Percentiles rank a stretch among this genome's conserved stretches.
Evolutionary conservation across 2,113 vertebrate genomes (phyloP).

Genomic region (Trogon melanurus): DNA sequence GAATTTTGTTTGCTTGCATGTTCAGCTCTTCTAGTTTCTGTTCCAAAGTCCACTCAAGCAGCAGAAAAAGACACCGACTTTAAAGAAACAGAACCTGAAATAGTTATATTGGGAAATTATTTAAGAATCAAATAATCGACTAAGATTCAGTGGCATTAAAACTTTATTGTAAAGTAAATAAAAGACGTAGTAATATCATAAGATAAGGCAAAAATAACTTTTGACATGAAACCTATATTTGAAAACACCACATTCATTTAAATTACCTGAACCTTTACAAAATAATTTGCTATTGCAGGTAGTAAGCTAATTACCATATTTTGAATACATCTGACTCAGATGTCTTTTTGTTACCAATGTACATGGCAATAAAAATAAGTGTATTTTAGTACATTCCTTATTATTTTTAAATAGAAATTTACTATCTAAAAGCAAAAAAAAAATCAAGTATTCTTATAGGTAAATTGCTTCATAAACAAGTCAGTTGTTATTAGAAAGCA

Average conservation of each 20-base stretch:
- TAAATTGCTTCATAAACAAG: background rate
- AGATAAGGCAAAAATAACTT: background rate
- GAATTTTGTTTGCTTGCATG: background rate
- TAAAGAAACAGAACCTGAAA: background rate
- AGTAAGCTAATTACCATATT: background rate
- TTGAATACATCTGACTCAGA: background rate
- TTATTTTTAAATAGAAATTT: background rate
- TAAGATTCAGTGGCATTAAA: background rate
- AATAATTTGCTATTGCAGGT: background rate
- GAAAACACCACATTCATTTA: background rate
- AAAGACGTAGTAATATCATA: background rate
- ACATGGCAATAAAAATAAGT: background rate
- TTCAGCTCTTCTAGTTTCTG: background rate
- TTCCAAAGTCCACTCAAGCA: slow-evolving; percentile 33
- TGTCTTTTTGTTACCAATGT: background rate
- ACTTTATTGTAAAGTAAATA: background rate
- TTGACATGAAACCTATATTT: background rate
- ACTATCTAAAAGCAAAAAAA: background rate
- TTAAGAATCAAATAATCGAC: background rate
- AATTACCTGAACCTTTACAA: background rate
- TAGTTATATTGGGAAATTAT: background rate
- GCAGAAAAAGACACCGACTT: background rate
- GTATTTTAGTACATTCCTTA: background rate
- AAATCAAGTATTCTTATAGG: background rate
- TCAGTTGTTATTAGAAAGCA: background rate